Conservation (phyloP, 2,797 vertebrate genomes). For the Synanceia verrucosa region DNA sequence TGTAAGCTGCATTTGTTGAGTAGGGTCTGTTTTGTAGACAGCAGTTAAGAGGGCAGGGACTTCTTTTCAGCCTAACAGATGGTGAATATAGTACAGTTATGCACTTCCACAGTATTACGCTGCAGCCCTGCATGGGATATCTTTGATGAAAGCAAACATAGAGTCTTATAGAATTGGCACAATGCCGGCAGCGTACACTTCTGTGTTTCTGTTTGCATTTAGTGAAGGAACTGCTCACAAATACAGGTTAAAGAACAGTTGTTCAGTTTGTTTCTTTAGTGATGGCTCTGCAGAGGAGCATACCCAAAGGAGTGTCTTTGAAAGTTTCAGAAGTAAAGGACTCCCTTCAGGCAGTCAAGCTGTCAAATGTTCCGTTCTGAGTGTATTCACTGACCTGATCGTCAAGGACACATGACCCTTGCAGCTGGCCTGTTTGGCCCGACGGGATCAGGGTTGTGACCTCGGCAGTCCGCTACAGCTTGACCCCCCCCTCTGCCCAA, state of each 20-base stretch:
- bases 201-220: constrained; percentile 19
- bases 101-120: constrained; percentile 26
- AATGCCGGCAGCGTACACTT: constrained; percentile 6
- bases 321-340: constrained; percentile 14
- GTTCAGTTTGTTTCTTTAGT: too few species aligned
- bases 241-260: background rate
- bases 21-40: constrained; percentile 50
- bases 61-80: constrained; percentile 65
- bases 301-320: constrained; percentile 5
- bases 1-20: constrained; percentile 36
- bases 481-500: constrained; percentile 25
- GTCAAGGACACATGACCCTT: constrained; percentile 50
- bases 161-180: constrained; percentile 8
- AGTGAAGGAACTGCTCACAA: background rate
- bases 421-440: constrained; percentile 24
- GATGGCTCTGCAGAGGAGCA: constrained; percentile 7
- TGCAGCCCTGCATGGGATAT: constrained; percentile 34
- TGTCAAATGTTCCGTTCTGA: constrained; percentile 60
- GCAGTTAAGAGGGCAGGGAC: constrained; percentile 50
- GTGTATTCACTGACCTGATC: constrained; percentile 53
- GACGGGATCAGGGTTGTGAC: constrained; percentile 25
- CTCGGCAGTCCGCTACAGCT: constrained; percentile 13
- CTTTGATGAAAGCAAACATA: constrained; percentile 46
- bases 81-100: constrained; percentile 47
- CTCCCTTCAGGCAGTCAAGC: constrained; percentile 66